Base-by-base conservation (phyloP, 2,888 invertebrate genomes). In the Heteropelma amictum region DNA sequence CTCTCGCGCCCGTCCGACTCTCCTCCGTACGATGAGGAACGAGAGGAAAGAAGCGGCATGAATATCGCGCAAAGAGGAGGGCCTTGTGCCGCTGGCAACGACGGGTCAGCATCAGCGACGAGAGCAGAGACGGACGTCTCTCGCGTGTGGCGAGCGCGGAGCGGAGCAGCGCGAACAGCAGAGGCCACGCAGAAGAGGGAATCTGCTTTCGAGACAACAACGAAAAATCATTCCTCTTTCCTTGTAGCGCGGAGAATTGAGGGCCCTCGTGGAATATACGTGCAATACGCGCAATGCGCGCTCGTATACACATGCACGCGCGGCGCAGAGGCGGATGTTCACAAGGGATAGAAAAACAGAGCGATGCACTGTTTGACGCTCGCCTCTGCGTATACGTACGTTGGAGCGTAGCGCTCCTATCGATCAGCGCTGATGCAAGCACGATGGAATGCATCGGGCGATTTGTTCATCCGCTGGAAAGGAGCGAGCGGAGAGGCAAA, bases 361-460 rank as follows among this genome's bases (percentile, higher is more conserved):
- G 68, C 42, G 73, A 42, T 49, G 23, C 68, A 56, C 63, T 68
- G 61, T 72, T 64, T 51, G 35, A 40, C 7, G 38, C 35, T 23
- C 26, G 26, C 35, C 45, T 14, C 45, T 28, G 33, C 45, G 21
- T 28, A 51, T 19, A 14, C 28, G 51, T n/a, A n/a, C n/a, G n/a
- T n/a, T n/a, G n/a, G n/a, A n/a, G n/a, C 26, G 56, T 56, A 47
- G 35, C 54, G 53, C 33, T 35, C 49, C 58, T 40, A 35, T 56
- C 45, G 56, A 71, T 74, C 28, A 23, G 8, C 33, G 21, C 7
- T 42, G 61, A 67, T 63, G 49, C 49, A 67, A 65, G 47, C 54
- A 33, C 71, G 21, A 8, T 26, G 75, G 75, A 75, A 76, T 76
- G 70, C 49, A 49, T 42, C 42, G 30, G 30, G 56, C 61, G 61